Conservation (phyloP, 2,797 vertebrate species). For the Smutsia gigantea region DNA sequence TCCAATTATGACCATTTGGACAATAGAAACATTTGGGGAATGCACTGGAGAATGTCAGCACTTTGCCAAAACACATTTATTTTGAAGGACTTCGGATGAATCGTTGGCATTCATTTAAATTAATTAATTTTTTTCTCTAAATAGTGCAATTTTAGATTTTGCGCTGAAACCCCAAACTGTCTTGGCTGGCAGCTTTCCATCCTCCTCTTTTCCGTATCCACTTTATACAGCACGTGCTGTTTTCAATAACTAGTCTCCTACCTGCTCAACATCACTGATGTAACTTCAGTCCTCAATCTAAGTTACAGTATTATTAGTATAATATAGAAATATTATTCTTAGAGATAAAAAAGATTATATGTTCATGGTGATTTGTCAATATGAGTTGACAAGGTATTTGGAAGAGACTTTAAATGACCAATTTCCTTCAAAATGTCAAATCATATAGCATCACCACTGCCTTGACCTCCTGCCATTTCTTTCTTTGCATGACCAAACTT, state of each 20-base stretch:
- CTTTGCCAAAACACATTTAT: constrained; percentile 31
- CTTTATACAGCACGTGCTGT: background rate
- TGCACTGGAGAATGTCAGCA: background rate
- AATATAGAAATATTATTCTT: background rate
- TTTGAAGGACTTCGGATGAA: background rate
- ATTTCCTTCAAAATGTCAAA: background rate
- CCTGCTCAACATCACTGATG: background rate
- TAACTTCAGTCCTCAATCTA: background rate
- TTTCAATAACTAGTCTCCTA: background rate
- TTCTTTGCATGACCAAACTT: background rate
- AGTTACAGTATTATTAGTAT: background rate
- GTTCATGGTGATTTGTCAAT: background rate
- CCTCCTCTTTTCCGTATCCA: background rate
- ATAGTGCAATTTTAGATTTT: background rate
- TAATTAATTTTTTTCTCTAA: background rate
- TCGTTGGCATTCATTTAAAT: constrained; percentile 11
- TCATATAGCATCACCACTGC: background rate
- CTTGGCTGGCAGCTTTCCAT: background rate
- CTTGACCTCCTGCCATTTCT: background rate
- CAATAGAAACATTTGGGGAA: background rate
- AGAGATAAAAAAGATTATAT: background rate
- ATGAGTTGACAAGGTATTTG: background rate
- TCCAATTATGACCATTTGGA: background rate
- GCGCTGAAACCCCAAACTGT: background rate
- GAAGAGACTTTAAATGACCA: constrained; percentile 27